Evolutionary conservation across 2,888 invertebrate genomes (phyloP).

Genomic region (Sarcophaga carnaria): DNA sequence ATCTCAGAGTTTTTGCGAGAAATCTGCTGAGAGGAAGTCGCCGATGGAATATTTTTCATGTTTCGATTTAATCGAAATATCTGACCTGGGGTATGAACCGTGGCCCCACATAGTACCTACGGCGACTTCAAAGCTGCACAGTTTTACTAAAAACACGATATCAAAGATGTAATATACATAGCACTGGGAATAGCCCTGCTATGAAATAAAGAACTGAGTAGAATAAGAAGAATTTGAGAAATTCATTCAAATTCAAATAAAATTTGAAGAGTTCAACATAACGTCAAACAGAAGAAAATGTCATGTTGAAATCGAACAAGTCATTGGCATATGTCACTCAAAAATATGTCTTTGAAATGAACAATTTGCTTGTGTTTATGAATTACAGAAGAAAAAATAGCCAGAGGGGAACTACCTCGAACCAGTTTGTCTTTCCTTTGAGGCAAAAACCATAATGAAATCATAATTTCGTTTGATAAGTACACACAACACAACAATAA

Average conservation of each 20-base stretch:
- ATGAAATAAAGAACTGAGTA: no score
- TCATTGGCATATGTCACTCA: conserved; percentile 58
- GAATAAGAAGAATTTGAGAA: background rate
- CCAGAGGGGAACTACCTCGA: background rate
- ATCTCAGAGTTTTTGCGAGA: no score
- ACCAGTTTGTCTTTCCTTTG: conserved; percentile 2
- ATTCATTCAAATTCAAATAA: background rate
- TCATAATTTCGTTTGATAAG: conserved; percentile 72
- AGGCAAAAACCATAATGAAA: conserved; percentile 71
- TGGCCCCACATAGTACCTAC: no score
- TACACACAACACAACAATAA: conserved; percentile 47
- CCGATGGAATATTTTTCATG: no score
- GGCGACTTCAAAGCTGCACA: no score
- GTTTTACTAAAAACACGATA: no score
- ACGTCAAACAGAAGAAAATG: conserved; percentile 28
- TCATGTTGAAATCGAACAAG: conserved; percentile 35
- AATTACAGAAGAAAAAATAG: background rate
- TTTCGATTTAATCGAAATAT: no score
- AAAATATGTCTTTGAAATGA: conserved; percentile 26
- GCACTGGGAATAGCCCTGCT: no score
- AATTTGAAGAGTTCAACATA: background rate
- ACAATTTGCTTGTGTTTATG: conserved; percentile 4
- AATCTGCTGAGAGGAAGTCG: no score
- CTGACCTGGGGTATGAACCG: no score
- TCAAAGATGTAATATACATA: no score